Conservation (phyloP, 1,140 invertebrate genomes). For the Drosophila trapezifrons region DNA sequence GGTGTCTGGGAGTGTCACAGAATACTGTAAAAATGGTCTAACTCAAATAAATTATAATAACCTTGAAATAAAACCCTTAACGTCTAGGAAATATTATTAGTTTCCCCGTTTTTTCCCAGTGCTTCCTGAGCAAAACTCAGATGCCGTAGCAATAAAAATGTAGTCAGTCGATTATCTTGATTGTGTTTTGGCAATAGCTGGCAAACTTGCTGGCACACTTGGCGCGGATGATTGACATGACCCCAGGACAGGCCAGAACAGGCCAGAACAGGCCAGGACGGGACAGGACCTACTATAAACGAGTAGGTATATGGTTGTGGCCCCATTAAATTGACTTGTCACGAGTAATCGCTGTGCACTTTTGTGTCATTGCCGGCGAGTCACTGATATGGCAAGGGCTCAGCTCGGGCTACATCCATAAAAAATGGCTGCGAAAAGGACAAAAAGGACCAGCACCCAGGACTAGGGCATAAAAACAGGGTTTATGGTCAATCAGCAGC, state of each 20-base stretch:
- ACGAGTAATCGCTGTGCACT: constrained; percentile 61
- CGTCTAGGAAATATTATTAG: too few relatives aligned
- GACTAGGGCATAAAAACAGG: constrained; percentile 22
- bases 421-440: constrained; percentile 49
- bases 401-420: constrained; percentile 26
- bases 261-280: neutral
- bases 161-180: constrained; percentile 36
- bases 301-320: constrained; percentile 38
- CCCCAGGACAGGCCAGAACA: constrained; percentile 7
- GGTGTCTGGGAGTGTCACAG: too few relatives aligned
- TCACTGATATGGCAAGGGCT: constrained; percentile 33
- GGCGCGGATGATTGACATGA: constrained; percentile 43
- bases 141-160: constrained; percentile 26
- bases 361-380: constrained; percentile 48
- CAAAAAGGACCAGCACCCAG: constrained; percentile 15
- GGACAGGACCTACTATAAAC: constrained; percentile 8
- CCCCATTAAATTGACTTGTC: constrained; percentile 62
- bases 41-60: too few relatives aligned
- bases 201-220: constrained; percentile 34
- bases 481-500: constrained; percentile 76
- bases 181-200: constrained; percentile 37
- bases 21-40: too few relatives aligned
- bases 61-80: too few relatives aligned
- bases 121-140: neutral
- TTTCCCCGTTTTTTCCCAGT: neutral